Conservation (phyloP, 2,113 vertebrate genomes). For the Hoplias malabaricus region DNA sequence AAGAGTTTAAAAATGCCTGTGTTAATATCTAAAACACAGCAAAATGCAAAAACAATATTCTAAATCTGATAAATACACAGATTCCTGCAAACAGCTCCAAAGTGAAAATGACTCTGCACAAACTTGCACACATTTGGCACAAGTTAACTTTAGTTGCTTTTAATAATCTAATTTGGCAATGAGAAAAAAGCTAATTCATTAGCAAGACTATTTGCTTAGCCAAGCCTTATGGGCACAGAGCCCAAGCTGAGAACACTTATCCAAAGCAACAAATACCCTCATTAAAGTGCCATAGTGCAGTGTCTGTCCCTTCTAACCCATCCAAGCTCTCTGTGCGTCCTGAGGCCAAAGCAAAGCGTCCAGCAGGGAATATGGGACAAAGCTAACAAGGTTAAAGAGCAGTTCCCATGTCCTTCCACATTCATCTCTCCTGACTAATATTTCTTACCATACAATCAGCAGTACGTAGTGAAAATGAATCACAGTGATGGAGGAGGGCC, state of each 20-base stretch:
- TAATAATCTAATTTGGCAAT: no score
- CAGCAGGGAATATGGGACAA: constrained; percentile 1
- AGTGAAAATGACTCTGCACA: neutral
- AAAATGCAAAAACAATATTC: no score
- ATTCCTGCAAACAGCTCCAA: neutral
- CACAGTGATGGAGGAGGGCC: constrained; percentile 12
- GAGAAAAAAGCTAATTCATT: neutral
- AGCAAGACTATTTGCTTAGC: neutral
- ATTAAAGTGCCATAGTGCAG: neutral
- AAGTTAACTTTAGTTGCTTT: neutral
- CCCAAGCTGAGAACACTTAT: no score
- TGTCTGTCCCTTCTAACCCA: neutral
- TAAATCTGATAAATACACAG: no score
- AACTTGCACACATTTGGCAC: neutral
- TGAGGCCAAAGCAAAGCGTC: neutral
- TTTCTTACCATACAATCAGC: neutral
- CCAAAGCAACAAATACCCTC: no score
- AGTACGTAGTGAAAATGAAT: neutral
- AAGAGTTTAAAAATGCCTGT: no score
- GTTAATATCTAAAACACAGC: no score
- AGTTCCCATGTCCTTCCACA: neutral
- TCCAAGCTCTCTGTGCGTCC: neutral
- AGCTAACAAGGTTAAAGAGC: constrained; percentile 25
- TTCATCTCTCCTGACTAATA: neutral
- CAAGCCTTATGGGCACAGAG: neutral